Conservation (phyloP, 2,113 vertebrate genomes). For the Setophaga petechia region DNA sequence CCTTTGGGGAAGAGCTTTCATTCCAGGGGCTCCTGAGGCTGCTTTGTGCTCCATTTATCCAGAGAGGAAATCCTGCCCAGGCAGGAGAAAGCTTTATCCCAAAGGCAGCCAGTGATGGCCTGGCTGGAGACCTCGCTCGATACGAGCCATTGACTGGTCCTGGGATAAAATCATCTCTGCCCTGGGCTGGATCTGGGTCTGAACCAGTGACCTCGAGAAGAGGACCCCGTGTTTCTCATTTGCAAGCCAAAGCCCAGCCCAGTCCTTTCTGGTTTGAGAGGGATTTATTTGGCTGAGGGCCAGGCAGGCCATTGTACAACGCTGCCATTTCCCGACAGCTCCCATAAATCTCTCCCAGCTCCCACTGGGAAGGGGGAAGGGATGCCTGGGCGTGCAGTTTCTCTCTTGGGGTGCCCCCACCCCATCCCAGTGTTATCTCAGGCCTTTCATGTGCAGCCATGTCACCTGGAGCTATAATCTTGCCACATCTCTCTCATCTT, state of each 20-base stretch:
- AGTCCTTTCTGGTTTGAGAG: background rate
- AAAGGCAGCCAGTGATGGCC: background rate
- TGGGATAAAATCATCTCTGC: background rate
- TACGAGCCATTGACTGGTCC: background rate
- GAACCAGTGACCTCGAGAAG: conserved; percentile 32
- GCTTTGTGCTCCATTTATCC: background rate
- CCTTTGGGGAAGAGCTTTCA: background rate
- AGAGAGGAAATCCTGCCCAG: background rate
- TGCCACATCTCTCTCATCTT: conserved; percentile 1
- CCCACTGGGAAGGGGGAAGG: background rate
- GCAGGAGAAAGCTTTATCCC: background rate
- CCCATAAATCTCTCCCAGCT: background rate
- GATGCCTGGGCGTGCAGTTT: background rate
- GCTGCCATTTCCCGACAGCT: background rate
- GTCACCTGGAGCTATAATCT: conserved; percentile 18
- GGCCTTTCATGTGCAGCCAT: background rate
- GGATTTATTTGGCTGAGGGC: background rate
- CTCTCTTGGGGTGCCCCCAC: background rate
- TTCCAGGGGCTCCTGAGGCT: background rate
- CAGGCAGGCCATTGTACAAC: background rate
- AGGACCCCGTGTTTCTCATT: background rate
- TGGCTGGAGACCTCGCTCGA: background rate
- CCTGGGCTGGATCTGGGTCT: background rate
- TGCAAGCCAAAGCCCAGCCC: background rate
- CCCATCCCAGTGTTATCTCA: background rate